Evolutionary conservation across 1,140 invertebrate species (phyloP).

Genomic region (Pseudomyrmex dendroicus): DNA sequence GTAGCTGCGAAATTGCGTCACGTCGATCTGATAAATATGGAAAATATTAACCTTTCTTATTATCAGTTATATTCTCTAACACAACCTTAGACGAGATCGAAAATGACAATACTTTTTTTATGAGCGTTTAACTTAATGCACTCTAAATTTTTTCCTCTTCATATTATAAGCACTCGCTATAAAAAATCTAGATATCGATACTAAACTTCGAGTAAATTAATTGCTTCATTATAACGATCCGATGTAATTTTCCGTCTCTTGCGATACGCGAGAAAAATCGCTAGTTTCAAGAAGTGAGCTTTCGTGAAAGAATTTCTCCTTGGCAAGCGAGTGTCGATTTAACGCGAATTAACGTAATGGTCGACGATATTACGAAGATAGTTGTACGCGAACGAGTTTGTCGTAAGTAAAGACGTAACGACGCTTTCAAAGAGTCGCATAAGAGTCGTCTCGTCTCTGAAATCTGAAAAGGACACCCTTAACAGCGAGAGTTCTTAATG

Average conservation of each 20-base stretch:
- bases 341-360: conserved; percentile 50
- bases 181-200: conserved; percentile 32
- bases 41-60: conserved; percentile 32
- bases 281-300: conserved; percentile 9
- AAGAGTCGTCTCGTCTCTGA: conserved; percentile 38
- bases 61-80: neutral
- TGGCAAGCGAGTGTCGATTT: conserved; percentile 30
- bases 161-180: neutral
- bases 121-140: neutral
- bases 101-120: neutral
- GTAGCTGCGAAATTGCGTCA: conserved; percentile 19
- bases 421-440: conserved; percentile 32
- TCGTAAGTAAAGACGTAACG: conserved; percentile 34
- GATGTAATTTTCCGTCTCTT: conserved; percentile 28
- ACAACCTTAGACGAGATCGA: conserved; percentile 16
- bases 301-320: conserved; percentile 11
- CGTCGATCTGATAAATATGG: conserved; percentile 52
- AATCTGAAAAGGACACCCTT: conserved; percentile 23
- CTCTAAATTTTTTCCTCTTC: conserved; percentile 10
- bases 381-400: conserved; percentile 44
- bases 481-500: conserved; percentile 33
- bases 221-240: conserved; percentile 45
- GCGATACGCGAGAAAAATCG: conserved; percentile 18
- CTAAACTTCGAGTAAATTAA: conserved; percentile 41
- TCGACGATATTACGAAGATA: conserved; percentile 45